Base-by-base conservation (phyloP, 2,113 vertebrate species). In the Lepus timidus region DNA sequence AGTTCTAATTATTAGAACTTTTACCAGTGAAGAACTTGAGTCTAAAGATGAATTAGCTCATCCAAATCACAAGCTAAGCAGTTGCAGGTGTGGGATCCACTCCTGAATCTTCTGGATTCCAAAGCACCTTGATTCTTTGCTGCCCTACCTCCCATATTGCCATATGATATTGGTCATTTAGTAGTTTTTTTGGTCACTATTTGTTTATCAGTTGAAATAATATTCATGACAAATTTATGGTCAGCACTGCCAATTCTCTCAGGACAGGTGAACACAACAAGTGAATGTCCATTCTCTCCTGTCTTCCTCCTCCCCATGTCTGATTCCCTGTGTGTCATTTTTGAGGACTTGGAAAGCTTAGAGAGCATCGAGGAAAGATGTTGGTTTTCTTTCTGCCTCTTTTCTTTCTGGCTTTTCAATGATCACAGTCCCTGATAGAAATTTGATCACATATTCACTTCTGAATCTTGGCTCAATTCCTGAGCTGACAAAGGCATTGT, bases 21-120 rank as follows among this genome's bases (percentile, higher is more conserved):
- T 97, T 94, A 44, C 27, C 81, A 33, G 6, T 64, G 68, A 82
- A 14, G 31, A 61, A 67, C 29, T 62, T 78, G 9, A 95, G 11
- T 6, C 3, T 65, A 17, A 27, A 51, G 51, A 33, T 85, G 65
- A 95, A 85, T 79, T 52, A 23, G 39, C 1, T 92, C 33, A 29
- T 22, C 16, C 25, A 67, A 82, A 64, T 95, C 31, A 67, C 1
- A 33, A 9, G 44, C 9, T 61, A 16, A 61, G 55, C 51, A 19
- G 1, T 64, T 17, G 31, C 44, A 44, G 62, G 68, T 14, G 55
- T 61, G 55, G 55, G 65, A 55, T 62, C 91, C 33, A 25, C 9
- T 44, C 27, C 68, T 62, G 39, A 6, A 4, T 64, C 55, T 27
- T 22, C 17, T 16, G 75, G 65, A 55, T 76, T 51, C 55, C 31